Evolutionary conservation across 2,888 invertebrate species (phyloP), one percentile per base, ranked within the genome.

Genomic region (Portevinia maculata): DNA sequence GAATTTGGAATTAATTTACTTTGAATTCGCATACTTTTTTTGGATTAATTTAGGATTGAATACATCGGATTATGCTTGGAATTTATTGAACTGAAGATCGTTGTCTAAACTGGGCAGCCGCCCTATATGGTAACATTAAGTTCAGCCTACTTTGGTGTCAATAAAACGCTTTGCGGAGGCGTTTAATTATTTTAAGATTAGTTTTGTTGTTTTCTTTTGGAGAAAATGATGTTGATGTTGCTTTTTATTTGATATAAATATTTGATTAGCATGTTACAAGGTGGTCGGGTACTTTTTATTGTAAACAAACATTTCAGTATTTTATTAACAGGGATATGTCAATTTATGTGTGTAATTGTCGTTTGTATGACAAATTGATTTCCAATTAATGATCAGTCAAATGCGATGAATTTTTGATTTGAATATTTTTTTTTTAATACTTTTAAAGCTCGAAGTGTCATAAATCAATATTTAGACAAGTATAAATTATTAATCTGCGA

Each of bases 1-100:
- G 24, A 71, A 57, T 64, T 62, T 52, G 55, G 71, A 73, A 60
- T 73, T 60, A 59, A 73, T 73, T 73, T 53, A 30, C 55, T 62
- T 64, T 76, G 17, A 17, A 37, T n/a, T n/a, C n/a, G n/a, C n/a
- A n/a, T n/a, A n/a, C 21, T 48, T 32, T 34, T 44, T 17, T 11
- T 17, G 11, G 17, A 9, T 53, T 6, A 19, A 4, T 46, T 44
- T 46, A 17, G 59, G 9, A 24, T 28, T 32, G 17, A 34, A 34
- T 44, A 24, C 52, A 13, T 32, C 7, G 21, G 44, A 32, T 70
- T 41, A 50, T 59, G 70, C 15, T 48, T 32, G 60, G 71, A 41
- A 71, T 71, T 71, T 32, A 71, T 24, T 60, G 52, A 52, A 19
- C 44, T 44, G 69, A 37, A 48, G 55, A 34, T 34, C 32, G 39